A percentile compares a stretch with the other conserved stretches of the same genome.
These are phyloP conservation scores for Capitella teleta DNA, from an alignment of 1,140 invertebrate species.

Conservation along the genomic window DNA sequence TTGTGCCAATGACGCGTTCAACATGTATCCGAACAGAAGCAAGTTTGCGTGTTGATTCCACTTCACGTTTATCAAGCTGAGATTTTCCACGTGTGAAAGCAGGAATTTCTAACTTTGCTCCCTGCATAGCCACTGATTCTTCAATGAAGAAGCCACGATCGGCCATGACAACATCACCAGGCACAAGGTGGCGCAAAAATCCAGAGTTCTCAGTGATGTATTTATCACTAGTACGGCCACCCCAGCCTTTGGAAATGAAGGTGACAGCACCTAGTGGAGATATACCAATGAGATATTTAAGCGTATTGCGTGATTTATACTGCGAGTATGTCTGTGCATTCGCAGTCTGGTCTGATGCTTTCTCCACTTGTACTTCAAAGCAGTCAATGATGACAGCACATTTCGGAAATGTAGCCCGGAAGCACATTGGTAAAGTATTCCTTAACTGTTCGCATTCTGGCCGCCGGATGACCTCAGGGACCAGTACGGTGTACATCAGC, in stretches of 20 bases:
- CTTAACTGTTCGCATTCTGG: no score
- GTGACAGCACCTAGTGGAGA: conserved; percentile 19
- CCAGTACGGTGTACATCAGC: no score
- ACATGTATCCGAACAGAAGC: conserved; percentile 15
- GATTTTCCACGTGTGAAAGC: conserved; percentile 9
- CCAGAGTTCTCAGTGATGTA: conserved; percentile 21
- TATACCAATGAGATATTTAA: conserved; percentile 26
- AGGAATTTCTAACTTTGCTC: conserved; percentile 16
- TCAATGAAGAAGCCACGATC: conserved; percentile 17
- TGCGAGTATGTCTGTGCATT: no score
- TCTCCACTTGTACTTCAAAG: no score
- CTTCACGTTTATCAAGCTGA: conserved; percentile 4
- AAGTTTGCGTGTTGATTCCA: conserved; percentile 11
- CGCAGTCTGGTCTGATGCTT: no score
- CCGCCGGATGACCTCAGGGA: no score
- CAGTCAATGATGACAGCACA: no score
- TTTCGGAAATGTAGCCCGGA: no score
- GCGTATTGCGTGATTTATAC: no score
- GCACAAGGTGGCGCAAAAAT: conserved; percentile 13
- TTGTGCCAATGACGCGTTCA: conserved; percentile 15
- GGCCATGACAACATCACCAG: conserved; percentile 17
- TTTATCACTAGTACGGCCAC: conserved; percentile 23
- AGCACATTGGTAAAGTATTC: no score
- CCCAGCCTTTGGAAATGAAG: conserved; percentile 21
- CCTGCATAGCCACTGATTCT: conserved; percentile 10